Conservation (phyloP, 2,888 invertebrate genomes). For the Eurois occulta region DNA sequence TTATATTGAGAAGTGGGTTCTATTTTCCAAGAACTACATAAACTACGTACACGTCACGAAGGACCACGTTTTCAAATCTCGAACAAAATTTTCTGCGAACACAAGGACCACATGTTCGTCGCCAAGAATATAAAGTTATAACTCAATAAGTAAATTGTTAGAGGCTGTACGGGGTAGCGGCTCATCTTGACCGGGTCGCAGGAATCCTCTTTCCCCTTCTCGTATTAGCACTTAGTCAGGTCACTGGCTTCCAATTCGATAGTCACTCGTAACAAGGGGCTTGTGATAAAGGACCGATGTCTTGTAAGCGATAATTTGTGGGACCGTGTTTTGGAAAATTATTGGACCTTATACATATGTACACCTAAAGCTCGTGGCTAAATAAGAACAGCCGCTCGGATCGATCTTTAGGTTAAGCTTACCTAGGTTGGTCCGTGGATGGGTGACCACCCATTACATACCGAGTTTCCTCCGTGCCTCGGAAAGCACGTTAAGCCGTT, state of each 20-base stretch:
- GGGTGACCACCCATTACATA: too few species aligned
- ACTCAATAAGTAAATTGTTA: constrained; percentile 58
- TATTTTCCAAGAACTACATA: background rate
- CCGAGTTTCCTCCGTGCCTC: too few species aligned
- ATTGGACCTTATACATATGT: background rate
- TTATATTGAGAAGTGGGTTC: background rate
- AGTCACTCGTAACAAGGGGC: constrained; percentile 52
- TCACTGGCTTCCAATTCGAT: constrained; percentile 55
- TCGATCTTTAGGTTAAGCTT: too few species aligned
- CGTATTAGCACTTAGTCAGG: constrained; percentile 63
- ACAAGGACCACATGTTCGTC: constrained; percentile 26
- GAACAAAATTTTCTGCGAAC: constrained; percentile 5
- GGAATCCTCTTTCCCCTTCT: constrained; percentile 56
- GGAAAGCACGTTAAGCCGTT: too few species aligned
- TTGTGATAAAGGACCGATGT: constrained; percentile 47
- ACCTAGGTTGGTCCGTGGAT: too few species aligned
- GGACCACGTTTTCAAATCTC: constrained; percentile 6
- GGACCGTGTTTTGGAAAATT: constrained; percentile 25
- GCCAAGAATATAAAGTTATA: constrained; percentile 46
- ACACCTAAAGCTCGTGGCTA: too few species aligned
- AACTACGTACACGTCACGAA: background rate
- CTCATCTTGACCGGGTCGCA: constrained; percentile 50
- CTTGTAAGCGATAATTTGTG: constrained; percentile 55
- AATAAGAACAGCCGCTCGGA: too few species aligned
- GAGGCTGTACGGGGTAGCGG: constrained; percentile 34